Percentiles rank a stretch among this genome's conserved stretches.
phyloP scores from a whole-genome alignment of 2,888 invertebrate genomes.

The Napeogenes inachia region DNA sequence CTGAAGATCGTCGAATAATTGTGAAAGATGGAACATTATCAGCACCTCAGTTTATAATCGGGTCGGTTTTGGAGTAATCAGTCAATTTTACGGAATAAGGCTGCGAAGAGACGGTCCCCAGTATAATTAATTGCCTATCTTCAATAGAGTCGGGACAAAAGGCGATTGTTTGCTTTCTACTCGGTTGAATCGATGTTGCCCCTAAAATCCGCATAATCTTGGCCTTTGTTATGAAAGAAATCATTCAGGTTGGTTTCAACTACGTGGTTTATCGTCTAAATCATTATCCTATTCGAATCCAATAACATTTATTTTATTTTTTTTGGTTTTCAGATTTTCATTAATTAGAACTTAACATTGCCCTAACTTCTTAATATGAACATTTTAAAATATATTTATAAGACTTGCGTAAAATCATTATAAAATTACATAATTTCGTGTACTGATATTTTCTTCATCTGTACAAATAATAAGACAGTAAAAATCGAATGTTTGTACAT shows the following conservation, averaged over 20 bases:
- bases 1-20: slow-evolving; percentile 21
- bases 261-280: neutral
- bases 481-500: too few species aligned
- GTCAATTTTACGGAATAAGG: slow-evolving; percentile 26
- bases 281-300: neutral
- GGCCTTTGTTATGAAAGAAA: slow-evolving; percentile 68
- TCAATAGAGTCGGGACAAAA: slow-evolving; percentile 65
- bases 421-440: too few species aligned
- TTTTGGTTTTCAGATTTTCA: too few species aligned
- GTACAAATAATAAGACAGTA: too few species aligned
- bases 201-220: slow-evolving; percentile 70
- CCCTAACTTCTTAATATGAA: too few species aligned
- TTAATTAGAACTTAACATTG: too few species aligned
- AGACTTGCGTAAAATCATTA: too few species aligned
- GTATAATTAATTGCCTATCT: slow-evolving; percentile 70
- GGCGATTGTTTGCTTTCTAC: slow-evolving; percentile 65
- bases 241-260: slow-evolving; percentile 19
- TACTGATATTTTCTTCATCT: too few species aligned
- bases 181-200: slow-evolving; percentile 61
- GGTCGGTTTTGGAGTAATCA: slow-evolving; percentile 12
- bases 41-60: slow-evolving; percentile 4
- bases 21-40: slow-evolving; percentile 19
- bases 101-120: slow-evolving; percentile 30
- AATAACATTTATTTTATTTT: too few species aligned
- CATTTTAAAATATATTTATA: too few species aligned